Base-by-base conservation (phyloP, 1,140 invertebrate genomes). In the Mesaphorura yosii region DNA sequence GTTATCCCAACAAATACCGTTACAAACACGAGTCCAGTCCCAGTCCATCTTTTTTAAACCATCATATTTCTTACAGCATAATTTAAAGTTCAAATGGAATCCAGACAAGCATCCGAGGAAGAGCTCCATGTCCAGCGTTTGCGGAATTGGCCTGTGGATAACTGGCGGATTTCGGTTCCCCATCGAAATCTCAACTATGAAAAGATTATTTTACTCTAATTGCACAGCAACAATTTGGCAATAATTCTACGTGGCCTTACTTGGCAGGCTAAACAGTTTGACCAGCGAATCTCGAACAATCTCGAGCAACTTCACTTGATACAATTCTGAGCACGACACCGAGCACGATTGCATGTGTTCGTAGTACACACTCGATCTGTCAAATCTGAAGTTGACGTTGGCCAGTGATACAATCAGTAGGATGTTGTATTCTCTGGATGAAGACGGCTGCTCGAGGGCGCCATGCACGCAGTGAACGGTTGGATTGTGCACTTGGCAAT, bases 61-160 rank as follows among this genome's bases (percentile, higher is more conserved):
- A 12, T 37, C 34, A 37, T 37, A 12, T 12, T 37, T 37, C 40
- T 42, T 17, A 42, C 40, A 42, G 40, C 40, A 42, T 10, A 42
- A 22, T 42, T 42, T 42, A 17, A 19, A 6, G 10, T 19, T 19
- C 17, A 42, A 42, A 42, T 42, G 40, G 17, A 42, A 42, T 42
- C 40, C 40, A 42, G 40, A n/a, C 40, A 42, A 17, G 17, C 40
- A 42, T 10, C 40, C 40, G 6, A 42, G 40, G 17, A 42, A 22
- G 40, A 42, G 40, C n/a, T 42, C 17, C 10, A 42, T 42, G 10
- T 42, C 40, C 6, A 42, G 40, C 6, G 6, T 42, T 19, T 19
- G n/a, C 17, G 17, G n/a, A 19, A 42, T 6, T 22, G 40, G 6
- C 23, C 23, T 17, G 23, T 42, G 40, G 7, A 42, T 10, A 10